Evolutionary conservation across 2,888 invertebrate genomes (phyloP), one percentile per base, ranked within the genome.

Genomic region (Dione juno): DNA sequence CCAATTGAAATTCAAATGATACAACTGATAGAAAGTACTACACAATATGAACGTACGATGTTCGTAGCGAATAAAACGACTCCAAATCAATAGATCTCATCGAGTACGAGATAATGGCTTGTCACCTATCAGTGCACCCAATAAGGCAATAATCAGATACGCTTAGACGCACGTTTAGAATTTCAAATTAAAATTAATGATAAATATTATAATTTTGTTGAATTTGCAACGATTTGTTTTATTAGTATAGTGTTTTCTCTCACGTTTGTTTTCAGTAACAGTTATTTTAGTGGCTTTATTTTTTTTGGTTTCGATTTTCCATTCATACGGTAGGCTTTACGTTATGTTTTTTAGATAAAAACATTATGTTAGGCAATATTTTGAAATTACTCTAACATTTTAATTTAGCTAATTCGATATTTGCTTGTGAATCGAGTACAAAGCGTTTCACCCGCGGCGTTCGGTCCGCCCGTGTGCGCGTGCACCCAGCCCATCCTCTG

Each of bases 401-500:
- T 28, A n/a, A n/a, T n/a, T n/a, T n/a, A n/a, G n/a, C n/a, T n/a
- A n/a, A n/a, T 28, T 28, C 6, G 28, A 48, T 16, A 37, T 3
- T 63, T 63, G 45, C 16, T 8, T 50, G 13, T 13, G 48, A 63
- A 63, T 45, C 14, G 37, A 52, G 21, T 59, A 40, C n/a, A 14
- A 40, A 19, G 58, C 70, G 71, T 73, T 14, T 74, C 1, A 64
- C 75, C 68, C 77, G 78, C 76, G 14, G 66, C 77, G 78, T 71
- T 64, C 19, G 19, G 7, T 14, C 77, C 84, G 89, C 89, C 72
- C 82, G 89, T 82, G 70, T 84, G 82, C 77, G 72, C 54, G 54
- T 3, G 70, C 81, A 79, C 83, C 81, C 86, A 81, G 85, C 89
- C 88, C 89, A 87, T 89, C 88, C 91, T 89, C 92, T 90, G 92